Evolutionary conservation across 2,113 vertebrate species (phyloP).

Genomic region (Hypanus sabinus): DNA sequence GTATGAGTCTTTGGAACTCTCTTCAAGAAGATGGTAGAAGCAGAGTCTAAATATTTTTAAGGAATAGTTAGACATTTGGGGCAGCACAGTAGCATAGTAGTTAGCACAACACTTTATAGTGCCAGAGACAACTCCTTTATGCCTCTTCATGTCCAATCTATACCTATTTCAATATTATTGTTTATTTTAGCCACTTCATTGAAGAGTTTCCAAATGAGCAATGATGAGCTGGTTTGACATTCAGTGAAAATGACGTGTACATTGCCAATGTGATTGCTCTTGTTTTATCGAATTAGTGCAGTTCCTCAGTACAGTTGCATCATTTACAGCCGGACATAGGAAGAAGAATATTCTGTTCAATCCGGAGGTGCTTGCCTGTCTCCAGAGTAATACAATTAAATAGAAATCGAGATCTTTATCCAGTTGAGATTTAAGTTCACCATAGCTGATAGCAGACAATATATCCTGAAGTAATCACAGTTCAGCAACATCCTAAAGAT

Average conservation of each 20-base stretch:
- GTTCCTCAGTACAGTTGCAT: neutral
- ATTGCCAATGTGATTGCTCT: neutral
- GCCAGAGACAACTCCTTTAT: neutral
- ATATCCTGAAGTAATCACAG: constrained; percentile 32
- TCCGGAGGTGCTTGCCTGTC: neutral
- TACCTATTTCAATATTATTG: neutral
- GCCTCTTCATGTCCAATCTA: neutral
- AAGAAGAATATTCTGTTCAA: neutral
- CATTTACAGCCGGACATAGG: neutral
- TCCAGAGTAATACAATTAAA: neutral
- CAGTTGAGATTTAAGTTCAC: constrained; percentile 31
- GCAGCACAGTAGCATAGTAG: too few relatives aligned
- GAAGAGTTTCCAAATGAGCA: neutral
- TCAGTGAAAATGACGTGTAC: too few relatives aligned
- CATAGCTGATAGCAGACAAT: constrained; percentile 22
- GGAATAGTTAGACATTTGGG: too few relatives aligned
- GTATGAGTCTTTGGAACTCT: too few relatives aligned
- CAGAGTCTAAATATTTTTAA: too few relatives aligned
- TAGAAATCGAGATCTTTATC: constrained; percentile 29
- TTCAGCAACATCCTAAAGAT: constrained; percentile 21
- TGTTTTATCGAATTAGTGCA: neutral
- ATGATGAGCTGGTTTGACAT: neutral
- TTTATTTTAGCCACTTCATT: neutral
- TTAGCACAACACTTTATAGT: too few relatives aligned
- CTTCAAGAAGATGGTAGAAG: too few relatives aligned